Percentiles rank a stretch among this genome's conserved stretches.
phyloP scores from a whole-genome alignment of 2,888 invertebrate genomes.

The Ophraella communa region DNA sequence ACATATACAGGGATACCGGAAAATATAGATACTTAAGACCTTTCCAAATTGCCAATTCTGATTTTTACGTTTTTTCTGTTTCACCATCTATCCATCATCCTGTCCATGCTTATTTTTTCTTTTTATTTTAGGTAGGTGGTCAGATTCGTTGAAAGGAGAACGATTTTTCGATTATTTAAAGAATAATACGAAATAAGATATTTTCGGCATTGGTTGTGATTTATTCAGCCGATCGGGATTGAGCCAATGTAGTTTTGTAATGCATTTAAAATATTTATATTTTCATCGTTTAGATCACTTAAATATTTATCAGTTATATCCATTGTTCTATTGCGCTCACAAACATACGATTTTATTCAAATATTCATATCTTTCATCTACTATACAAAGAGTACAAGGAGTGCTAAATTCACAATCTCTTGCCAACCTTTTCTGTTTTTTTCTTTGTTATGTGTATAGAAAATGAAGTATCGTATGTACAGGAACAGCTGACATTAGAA shows the following conservation, averaged over 20 bases:
- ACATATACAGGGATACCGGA: slow-evolving; percentile 57
- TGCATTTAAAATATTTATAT: background rate
- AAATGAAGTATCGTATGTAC: too few relatives aligned
- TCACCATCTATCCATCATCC: slow-evolving; percentile 44
- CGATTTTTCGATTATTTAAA: background rate
- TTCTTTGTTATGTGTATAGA: too few relatives aligned
- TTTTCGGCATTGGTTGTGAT: background rate
- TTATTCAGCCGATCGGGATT: slow-evolving; percentile 6
- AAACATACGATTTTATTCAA: too few relatives aligned
- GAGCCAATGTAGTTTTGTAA: background rate
- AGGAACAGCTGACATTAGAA: too few relatives aligned
- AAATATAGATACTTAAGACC: slow-evolving; percentile 59
- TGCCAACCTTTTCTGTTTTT: too few relatives aligned
- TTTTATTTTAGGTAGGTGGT: slow-evolving; percentile 7
- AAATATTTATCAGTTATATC: too few relatives aligned
- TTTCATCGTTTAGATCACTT: too few relatives aligned
- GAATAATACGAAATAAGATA: background rate
- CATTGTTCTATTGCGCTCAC: too few relatives aligned
- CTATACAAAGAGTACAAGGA: too few relatives aligned
- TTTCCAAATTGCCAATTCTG: slow-evolving; percentile 56
- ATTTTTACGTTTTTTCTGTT: slow-evolving; percentile 51
- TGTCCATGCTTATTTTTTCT: slow-evolving; percentile 22
- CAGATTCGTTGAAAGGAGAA: background rate
- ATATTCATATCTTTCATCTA: too few relatives aligned
- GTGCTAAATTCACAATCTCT: too few relatives aligned